These are phyloP conservation scores for Caenorhabditis zanzibari DNA, from an alignment of 2,888 invertebrate genomes.

Conservation along the genomic window DNA sequence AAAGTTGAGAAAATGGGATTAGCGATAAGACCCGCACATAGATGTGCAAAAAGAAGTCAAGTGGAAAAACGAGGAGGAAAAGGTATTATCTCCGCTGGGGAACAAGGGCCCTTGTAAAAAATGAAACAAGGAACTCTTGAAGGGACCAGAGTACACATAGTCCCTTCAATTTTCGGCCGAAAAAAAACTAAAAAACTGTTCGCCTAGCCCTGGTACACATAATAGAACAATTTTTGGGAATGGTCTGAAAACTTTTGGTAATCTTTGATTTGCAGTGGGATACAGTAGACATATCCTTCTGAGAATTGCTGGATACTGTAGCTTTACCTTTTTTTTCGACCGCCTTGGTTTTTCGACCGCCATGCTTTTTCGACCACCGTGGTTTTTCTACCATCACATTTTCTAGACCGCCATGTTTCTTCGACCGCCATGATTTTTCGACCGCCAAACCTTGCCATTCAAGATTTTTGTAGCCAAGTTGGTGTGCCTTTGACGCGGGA, in stretches of 20 bases:
- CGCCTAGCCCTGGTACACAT: too few relatives aligned
- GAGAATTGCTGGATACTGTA: too few relatives aligned
- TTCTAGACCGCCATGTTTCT: conserved; percentile 10
- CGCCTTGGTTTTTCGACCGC: too few relatives aligned
- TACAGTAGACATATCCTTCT: too few relatives aligned
- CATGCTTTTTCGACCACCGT: conserved; percentile 14
- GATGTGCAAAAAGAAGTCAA: conserved; percentile 15
- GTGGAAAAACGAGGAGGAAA: conserved; percentile 20
- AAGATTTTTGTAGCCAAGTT: neutral
- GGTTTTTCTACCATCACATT: neutral
- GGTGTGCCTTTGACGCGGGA: too few relatives aligned
- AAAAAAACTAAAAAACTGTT: too few relatives aligned
- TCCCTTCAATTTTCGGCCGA: too few relatives aligned
- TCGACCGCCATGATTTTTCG: neutral
- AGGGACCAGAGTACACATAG: neutral
- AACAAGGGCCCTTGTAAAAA: neutral
- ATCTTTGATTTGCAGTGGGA: too few relatives aligned
- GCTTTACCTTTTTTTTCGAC: too few relatives aligned
- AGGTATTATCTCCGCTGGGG: neutral
- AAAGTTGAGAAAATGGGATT: conserved; percentile 57
- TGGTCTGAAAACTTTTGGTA: too few relatives aligned
- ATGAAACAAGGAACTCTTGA: neutral
- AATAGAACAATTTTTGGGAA: too few relatives aligned
- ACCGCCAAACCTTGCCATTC: neutral
- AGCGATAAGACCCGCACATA: conserved; percentile 27